Evolutionary conservation across 2,797 vertebrate species (phyloP), one percentile per base, ranked within the genome.

Genomic region (Hozukius guyotensis): DNA sequence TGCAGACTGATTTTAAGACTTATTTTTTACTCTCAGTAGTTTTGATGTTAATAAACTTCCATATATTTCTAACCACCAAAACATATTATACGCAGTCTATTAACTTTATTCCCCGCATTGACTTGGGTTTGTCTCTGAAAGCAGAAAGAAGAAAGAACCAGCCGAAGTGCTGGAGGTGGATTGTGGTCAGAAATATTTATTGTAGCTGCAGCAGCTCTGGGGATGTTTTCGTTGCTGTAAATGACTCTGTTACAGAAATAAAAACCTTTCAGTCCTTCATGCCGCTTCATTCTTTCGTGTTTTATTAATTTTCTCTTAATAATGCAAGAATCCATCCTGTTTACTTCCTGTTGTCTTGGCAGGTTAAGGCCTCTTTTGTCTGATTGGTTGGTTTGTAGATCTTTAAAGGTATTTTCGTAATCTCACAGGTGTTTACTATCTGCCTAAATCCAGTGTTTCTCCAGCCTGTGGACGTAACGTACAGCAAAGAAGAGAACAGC

Each of bases 161-260:
- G 72, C 61, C 9, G 1, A 59, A 67, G 65, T 8, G 22, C 63
- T 66, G 75, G 36, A 66, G 32, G 29, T 22, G 77, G 27, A 66
- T 12, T 7, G 70, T 34, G 29, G 65, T 80, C 6, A 8, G 53
- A 25, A 60, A 27, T 81, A 90, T 94, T 92, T 92, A 93, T 90
- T 90, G 75, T 82, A 81, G 73, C 86, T 81, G 67, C 87, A 87
- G 83, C 67, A 67, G 53, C 80, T 83, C 49, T 80, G 62, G 67
- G 82, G 81, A 77, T 83, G 79, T 80, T 84, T 72, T 79, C 70
- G 82, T 88, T 84, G 80, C 73, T 93, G 85, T 92, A 91, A 82
- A 80, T 85, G 64, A 86, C 27, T 86, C 89, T 93, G 88, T 92
- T 90, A 90, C 90, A 81, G 70, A 87, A 95, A 93, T 93, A 93